These are phyloP conservation scores for Torymus texanus DNA, from an alignment of 2,888 invertebrate genomes.

Conservation along the genomic window DNA sequence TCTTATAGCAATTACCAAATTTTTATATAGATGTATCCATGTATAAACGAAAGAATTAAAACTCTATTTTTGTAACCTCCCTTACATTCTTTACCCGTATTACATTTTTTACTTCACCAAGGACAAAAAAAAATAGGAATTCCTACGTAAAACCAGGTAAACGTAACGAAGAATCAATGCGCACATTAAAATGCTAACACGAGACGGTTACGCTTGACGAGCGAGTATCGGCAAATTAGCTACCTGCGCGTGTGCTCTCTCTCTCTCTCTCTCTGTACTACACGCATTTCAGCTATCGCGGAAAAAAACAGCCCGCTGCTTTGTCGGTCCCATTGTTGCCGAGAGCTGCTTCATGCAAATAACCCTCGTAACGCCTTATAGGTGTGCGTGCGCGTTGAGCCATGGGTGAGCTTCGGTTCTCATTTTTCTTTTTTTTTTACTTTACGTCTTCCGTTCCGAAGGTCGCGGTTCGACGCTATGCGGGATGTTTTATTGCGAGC, in stretches of 20 bases:
- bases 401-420: neutral
- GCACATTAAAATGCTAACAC: neutral
- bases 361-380: conserved; percentile 22
- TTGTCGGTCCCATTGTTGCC: conserved; percentile 24
- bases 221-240: neutral
- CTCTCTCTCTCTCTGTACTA: neutral
- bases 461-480: neutral
- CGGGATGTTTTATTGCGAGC: conserved; percentile 2
- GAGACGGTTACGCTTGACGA: neutral
- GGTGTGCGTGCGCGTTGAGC: neutral
- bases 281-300: neutral
- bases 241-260: too few species aligned
- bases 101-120: too few species aligned
- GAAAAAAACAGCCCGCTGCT: neutral
- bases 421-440: conserved; percentile 8
- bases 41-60: too few species aligned
- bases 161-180: neutral
- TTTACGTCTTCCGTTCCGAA: conserved; percentile 5
- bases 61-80: too few species aligned
- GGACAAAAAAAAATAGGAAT: too few species aligned
- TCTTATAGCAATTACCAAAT: too few species aligned
- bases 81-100: too few species aligned
- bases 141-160: too few species aligned
- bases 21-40: too few species aligned
- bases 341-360: conserved; percentile 29